Evolutionary conservation across 1,140 invertebrate genomes (phyloP), one percentile per base, ranked within the genome.

Genomic region (Monomorium pharaonis): DNA sequence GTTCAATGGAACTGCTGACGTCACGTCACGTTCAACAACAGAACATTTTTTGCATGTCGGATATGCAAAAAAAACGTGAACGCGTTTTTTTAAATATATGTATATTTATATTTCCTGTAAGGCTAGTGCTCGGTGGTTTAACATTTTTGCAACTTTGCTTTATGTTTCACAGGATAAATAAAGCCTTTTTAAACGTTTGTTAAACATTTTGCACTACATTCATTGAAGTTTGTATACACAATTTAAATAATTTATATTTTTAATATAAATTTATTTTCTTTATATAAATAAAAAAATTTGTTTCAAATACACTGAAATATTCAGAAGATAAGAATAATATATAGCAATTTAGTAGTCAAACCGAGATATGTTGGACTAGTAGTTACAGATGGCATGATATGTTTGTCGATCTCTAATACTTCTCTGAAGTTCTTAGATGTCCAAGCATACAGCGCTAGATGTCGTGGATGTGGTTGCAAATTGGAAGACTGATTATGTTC

Each of bases 321-420:
- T 56, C 33, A 21, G 12, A 42, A 24, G 70, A 37, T 74, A 75
- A 75, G n/a, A n/a, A n/a, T n/a, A n/a, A 14, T 9, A 49, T 27
- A 30, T 42, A 33, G 30, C 14, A 10, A 7, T n/a, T n/a, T 37
- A 33, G 30, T 56, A 7, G 6, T 37, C 4, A 47, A 12, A 30
- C n/a, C 56, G 2, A 76, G 49, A 47, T 67, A 42, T 54, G 27
- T 80, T 30, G 16, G 14, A 63, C n/a, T 6, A 37, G 24, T 30
- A 33, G 42, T 47, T 42, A 65, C 12, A 81, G 77, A 81, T 81
- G 77, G 63, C 77, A 56, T 18, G 49, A 69, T 18, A 1, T 54
- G 49, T 12, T 30, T n/a, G 18, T 62, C n/a, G n/a, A n/a, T n/a
- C 67, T 21, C 49, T 30, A 21, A 69, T n/a, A 54, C 2, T 33